Conservation (phyloP, 2,113 vertebrate species). For the Motacilla tschutschensis region DNA sequence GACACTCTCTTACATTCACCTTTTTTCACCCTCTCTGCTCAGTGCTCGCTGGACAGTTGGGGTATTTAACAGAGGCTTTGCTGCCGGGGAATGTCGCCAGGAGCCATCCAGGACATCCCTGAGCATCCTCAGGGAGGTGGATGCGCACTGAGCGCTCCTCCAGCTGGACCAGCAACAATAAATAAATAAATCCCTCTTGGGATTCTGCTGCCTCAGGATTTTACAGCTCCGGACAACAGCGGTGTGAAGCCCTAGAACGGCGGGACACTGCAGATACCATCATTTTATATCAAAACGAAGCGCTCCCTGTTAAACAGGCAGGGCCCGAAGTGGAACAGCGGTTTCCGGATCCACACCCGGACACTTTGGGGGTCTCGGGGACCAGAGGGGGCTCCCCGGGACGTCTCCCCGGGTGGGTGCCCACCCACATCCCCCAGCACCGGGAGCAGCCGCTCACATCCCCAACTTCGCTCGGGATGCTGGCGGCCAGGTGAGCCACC, state of each 20-base stretch:
- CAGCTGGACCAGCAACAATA: background rate
- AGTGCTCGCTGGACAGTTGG: background rate
- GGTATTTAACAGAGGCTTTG: background rate
- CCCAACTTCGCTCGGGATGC: background rate
- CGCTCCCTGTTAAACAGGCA: background rate
- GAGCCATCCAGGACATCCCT: background rate
- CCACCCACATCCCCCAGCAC: background rate
- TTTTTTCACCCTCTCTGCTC: background rate
- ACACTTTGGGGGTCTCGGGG: background rate
- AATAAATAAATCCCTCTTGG: background rate
- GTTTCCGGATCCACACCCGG: background rate
- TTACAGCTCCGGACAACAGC: background rate
- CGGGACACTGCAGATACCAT: background rate
- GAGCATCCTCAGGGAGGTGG: background rate
- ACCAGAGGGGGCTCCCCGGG: fast-evolving
- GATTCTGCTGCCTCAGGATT: conserved; percentile 24
- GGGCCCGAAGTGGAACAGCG: background rate
- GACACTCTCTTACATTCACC: background rate
- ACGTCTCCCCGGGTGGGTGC: background rate
- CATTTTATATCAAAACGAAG: background rate
- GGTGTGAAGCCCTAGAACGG: background rate
- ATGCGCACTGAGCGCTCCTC: background rate
- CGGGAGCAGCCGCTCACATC: background rate
- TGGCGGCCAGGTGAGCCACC: background rate
- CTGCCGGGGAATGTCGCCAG: fast-evolving